Evolutionary conservation across 2,888 invertebrate genomes (phyloP).

Genomic region (Baccha elongata): DNA sequence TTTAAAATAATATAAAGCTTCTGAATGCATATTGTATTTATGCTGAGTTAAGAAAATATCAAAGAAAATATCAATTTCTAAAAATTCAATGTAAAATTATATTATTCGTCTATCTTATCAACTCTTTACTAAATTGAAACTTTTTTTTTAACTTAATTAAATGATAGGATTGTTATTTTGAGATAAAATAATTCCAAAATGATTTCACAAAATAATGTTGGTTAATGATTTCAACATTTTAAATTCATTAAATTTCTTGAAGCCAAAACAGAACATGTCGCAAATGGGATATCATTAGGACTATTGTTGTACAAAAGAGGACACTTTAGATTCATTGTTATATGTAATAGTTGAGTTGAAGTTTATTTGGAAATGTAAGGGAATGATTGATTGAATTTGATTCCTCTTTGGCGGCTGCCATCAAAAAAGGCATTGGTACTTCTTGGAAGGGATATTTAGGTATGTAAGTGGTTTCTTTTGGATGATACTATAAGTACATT

Average conservation of each 20-base stretch:
- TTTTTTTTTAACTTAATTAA: not conserved
- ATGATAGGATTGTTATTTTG: not conserved
- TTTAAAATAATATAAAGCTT: constrained; percentile 50
- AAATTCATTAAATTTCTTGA: constrained; percentile 50
- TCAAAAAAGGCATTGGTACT: constrained; percentile 24
- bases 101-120: not conserved
- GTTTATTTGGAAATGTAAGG: constrained; percentile 17
- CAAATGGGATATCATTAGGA: constrained; percentile 63
- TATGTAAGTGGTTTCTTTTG: too few species aligned
- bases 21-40: too few species aligned
- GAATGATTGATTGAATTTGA: constrained; percentile 61
- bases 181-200: constrained; percentile 1
- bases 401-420: constrained; percentile 31
- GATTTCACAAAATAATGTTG: constrained; percentile 1
- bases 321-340: constrained; percentile 58
- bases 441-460: constrained; percentile 31
- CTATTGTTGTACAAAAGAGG: constrained; percentile 57
- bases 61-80: not conserved
- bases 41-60: not conserved
- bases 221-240: constrained; percentile 40
- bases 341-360: constrained; percentile 18
- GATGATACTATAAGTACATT: too few species aligned
- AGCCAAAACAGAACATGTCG: constrained; percentile 5
- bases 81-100: not conserved
- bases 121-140: not conserved